Evolutionary conservation across 2,888 invertebrate species (phyloP).

Genomic region (Brachynemurus nebulosus): DNA sequence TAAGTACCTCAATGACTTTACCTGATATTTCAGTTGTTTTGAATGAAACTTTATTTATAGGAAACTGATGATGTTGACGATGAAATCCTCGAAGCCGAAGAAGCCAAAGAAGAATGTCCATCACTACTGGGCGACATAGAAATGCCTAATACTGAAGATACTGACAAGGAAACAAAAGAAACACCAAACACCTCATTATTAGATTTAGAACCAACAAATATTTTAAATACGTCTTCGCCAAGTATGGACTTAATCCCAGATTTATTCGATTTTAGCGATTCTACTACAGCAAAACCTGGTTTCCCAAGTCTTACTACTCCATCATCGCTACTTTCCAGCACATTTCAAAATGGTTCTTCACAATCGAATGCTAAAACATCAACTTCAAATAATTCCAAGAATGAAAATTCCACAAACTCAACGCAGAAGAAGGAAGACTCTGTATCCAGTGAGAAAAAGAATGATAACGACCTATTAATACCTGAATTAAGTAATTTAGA

Average conservation of each 20-base stretch:
- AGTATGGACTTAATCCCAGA: conserved; percentile 8
- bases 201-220: conserved; percentile 4
- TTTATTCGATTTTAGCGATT: conserved; percentile 1
- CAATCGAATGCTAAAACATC: neutral
- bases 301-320: neutral
- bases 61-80: conserved; percentile 40
- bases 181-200: neutral
- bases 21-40: no score
- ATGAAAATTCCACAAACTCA: neutral
- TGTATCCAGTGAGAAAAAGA: no score
- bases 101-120: conserved; percentile 25
- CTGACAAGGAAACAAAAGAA: neutral
- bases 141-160: neutral
- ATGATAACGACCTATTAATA: conserved; percentile 2
- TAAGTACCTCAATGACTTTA: no score
- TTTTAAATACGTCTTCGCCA: conserved; percentile 4
- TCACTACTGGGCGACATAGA: neutral
- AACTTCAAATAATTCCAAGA: conserved; percentile 1
- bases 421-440: neutral
- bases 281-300: no score
- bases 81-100: conserved; percentile 34
- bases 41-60: conserved; percentile 19
- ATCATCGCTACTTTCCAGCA: neutral
- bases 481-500: conserved; percentile 5
- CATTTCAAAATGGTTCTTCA: neutral